Evolutionary conservation across 2,113 vertebrate genomes (phyloP).

Genomic region (Gallinago media): DNA sequence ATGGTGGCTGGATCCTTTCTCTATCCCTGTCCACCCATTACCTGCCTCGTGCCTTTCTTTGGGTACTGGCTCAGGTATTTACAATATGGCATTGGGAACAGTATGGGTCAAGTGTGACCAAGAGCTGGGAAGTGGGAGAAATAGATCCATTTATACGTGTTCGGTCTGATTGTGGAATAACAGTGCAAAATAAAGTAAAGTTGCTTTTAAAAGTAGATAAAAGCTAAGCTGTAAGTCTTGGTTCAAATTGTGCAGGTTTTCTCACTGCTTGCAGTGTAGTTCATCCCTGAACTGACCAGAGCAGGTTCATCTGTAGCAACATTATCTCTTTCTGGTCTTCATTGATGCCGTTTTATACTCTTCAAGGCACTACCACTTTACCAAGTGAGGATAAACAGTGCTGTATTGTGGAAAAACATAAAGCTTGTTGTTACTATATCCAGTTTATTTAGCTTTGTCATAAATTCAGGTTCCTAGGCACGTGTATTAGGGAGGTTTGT

Average conservation of each 20-base stretch:
- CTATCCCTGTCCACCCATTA: fast-evolving
- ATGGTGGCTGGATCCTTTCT: background rate
- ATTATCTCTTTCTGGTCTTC: background rate
- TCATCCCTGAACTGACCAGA: background rate
- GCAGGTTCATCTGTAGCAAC: background rate
- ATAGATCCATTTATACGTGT: fast-evolving
- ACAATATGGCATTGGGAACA: background rate
- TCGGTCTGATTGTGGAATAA: background rate
- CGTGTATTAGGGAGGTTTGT: background rate
- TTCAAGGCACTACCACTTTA: background rate
- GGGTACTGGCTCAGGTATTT: background rate
- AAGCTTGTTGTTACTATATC: background rate
- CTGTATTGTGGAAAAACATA: background rate
- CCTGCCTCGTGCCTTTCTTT: fast-evolving
- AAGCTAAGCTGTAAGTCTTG: background rate
- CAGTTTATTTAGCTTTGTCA: background rate
- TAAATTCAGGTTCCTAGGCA: background rate
- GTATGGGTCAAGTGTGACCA: background rate
- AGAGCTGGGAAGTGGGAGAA: background rate
- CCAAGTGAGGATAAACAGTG: background rate
- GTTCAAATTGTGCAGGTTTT: fast-evolving
- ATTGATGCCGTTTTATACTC: background rate
- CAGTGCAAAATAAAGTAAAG: background rate
- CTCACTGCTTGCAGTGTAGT: background rate
- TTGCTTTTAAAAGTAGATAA: background rate